Conservation (phyloP, 2,888 invertebrate species). For the Hartigia nigra region DNA sequence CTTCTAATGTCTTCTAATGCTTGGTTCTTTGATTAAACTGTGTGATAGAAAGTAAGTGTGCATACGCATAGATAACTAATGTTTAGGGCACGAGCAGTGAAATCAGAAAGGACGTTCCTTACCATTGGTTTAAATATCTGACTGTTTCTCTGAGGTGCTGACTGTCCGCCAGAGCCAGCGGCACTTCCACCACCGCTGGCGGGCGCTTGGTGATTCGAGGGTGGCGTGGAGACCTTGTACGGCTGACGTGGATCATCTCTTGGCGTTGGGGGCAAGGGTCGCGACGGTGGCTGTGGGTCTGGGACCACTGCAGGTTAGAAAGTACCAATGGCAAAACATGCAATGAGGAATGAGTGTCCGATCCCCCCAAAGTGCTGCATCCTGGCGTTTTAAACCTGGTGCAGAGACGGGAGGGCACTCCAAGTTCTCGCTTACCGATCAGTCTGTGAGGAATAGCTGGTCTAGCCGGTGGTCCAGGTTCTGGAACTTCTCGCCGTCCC, state of each 20-base stretch:
- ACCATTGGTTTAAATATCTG: constrained; percentile 92
- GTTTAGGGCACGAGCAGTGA: not conserved
- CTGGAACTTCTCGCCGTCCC: constrained; percentile 70
- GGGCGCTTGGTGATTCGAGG: constrained; percentile 60
- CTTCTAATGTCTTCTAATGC: no score
- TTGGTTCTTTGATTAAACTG: not conserved
- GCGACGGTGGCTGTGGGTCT: constrained; percentile 84
- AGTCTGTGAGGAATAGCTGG: constrained; percentile 91
- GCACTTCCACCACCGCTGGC: constrained; percentile 60
- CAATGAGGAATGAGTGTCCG: not conserved
- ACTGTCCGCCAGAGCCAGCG: constrained; percentile 59
- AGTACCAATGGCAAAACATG: constrained; percentile 6
- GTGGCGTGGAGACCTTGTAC: constrained; percentile 63
- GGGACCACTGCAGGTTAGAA: constrained; percentile 75
- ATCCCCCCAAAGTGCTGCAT: not conserved
- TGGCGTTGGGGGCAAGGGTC: constrained; percentile 88
- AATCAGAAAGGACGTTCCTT: constrained; percentile 47
- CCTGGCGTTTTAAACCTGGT: not conserved
- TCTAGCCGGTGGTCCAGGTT: constrained; percentile 88
- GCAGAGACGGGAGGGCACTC: not conserved
- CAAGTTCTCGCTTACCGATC: constrained; percentile 69
- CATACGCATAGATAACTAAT: not conserved
- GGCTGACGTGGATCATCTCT: constrained; percentile 70
- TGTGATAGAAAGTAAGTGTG: not conserved
- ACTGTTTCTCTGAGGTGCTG: constrained; percentile 83